Percentiles rank a stretch among this genome's conserved stretches.
These are phyloP conservation scores for Pionites leucogaster DNA, from an alignment of 2,113 vertebrate species.

Conservation along the genomic window DNA sequence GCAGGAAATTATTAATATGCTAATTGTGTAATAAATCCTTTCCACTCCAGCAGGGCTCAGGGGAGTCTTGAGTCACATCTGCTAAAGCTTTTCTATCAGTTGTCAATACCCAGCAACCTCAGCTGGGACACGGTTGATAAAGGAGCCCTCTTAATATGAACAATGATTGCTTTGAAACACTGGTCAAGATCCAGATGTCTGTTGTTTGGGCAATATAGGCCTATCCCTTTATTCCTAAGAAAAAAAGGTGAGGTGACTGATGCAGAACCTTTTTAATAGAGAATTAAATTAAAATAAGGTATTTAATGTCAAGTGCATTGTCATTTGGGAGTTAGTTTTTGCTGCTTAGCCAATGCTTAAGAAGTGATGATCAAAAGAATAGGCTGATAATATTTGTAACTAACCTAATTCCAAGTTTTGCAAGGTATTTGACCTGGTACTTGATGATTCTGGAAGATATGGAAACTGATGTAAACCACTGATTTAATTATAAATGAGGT, in stretches of 20 bases:
- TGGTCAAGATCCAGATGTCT: not conserved
- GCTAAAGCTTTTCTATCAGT: not conserved
- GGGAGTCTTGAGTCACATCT: not conserved
- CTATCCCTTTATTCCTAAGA: not conserved
- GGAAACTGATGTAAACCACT: not conserved
- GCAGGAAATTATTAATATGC: not conserved
- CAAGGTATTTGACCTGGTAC: not conserved
- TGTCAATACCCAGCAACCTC: not conserved
- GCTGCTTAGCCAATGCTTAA: not conserved
- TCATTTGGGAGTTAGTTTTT: not conserved
- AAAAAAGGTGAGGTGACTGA: not conserved
- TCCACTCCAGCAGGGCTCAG: not conserved
- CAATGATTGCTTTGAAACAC: not conserved
- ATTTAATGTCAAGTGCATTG: not conserved
- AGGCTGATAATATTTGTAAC: not conserved
- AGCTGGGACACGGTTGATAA: constrained; percentile 17
- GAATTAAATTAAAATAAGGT: not conserved
- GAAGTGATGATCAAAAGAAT: not conserved
- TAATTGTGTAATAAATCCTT: constrained; percentile 19
- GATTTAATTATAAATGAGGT: not conserved
- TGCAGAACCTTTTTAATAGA: not conserved
- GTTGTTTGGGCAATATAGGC: not conserved
- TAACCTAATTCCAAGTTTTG: not conserved
- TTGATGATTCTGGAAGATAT: not conserved
- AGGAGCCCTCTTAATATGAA: not conserved